A percentile compares a stretch with the other conserved stretches of the same genome.
These are phyloP conservation scores for Porites lobata DNA, from an alignment of 92 coral and sea anemone genomes.

Conservation along the genomic window DNA sequence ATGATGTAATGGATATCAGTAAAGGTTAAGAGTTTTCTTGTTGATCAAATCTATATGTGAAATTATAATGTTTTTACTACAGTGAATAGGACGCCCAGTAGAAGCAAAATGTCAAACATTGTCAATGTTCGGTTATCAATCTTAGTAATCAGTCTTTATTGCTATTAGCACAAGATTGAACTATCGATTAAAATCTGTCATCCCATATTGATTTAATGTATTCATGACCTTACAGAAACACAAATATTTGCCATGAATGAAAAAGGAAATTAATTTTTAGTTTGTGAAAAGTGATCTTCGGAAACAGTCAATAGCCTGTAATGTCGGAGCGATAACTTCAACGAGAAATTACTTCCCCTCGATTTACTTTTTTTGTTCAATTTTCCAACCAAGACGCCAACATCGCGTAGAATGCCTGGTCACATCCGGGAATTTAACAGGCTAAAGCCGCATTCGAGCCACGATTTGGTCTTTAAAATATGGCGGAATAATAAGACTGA, in stretches of 20 bases:
- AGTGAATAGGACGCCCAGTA: too few species aligned
- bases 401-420: too few species aligned
- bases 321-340: neutral
- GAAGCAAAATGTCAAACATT: neutral
- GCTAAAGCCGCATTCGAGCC: too few species aligned
- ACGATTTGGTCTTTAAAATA: too few species aligned
- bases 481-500: too few species aligned
- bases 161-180: neutral
- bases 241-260: neutral
- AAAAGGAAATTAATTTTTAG: neutral
- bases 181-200: neutral
- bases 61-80: too few species aligned
- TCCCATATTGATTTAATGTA: neutral
- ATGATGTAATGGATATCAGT: too few species aligned
- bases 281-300: too few species aligned
- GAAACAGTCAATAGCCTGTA: neutral
- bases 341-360: neutral
- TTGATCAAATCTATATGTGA: too few species aligned
- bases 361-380: neutral
- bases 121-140: neutral
- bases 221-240: neutral
- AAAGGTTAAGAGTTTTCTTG: too few species aligned
- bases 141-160: neutral
- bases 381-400: neutral
- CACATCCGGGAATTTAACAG: too few species aligned